Percentiles rank a stretch among this genome's conserved stretches.
phyloP scores from a whole-genome alignment of 2,797 vertebrate species.

The Neostethus bicornis region DNA sequence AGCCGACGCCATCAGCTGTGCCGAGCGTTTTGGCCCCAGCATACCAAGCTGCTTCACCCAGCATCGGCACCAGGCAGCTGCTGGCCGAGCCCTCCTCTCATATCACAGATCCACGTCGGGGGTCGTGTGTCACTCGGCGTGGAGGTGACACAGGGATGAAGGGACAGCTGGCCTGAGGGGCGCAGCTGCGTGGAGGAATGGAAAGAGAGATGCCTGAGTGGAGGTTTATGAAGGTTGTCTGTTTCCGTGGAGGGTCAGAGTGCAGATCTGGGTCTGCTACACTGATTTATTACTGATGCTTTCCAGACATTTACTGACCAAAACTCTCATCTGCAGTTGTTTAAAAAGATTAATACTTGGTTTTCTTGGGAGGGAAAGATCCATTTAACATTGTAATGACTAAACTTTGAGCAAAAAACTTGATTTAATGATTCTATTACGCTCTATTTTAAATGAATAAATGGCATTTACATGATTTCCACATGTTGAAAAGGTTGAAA shows the following conservation, averaged over 20 bases:
- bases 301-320: background rate
- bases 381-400: background rate
- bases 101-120: conserved; percentile 48
- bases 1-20: conserved; percentile 74
- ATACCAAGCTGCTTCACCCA: conserved; percentile 68
- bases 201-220: conserved; percentile 48
- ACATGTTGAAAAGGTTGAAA: too few relatives aligned
- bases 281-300: conserved; percentile 3
- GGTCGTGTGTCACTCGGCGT: conserved; percentile 69
- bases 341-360: background rate
- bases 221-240: conserved; percentile 18
- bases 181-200: conserved; percentile 62
- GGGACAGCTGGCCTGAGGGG: conserved; percentile 64
- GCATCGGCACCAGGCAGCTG: conserved; percentile 74
- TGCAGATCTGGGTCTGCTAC: background rate
- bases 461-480: too few relatives aligned
- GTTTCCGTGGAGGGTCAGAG: conserved; percentile 24
- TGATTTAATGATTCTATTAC: too few relatives aligned
- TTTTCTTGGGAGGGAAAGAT: background rate
- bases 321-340: conserved; percentile 3
- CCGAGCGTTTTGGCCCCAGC: conserved; percentile 67
- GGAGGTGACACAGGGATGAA: conserved; percentile 45
- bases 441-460: too few relatives aligned
- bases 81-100: conserved; percentile 61
- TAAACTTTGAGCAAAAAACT: background rate